Evolutionary conservation across 2,113 vertebrate species (phyloP), one percentile per base, ranked within the genome.

Genomic region (Lepus europaeus): DNA sequence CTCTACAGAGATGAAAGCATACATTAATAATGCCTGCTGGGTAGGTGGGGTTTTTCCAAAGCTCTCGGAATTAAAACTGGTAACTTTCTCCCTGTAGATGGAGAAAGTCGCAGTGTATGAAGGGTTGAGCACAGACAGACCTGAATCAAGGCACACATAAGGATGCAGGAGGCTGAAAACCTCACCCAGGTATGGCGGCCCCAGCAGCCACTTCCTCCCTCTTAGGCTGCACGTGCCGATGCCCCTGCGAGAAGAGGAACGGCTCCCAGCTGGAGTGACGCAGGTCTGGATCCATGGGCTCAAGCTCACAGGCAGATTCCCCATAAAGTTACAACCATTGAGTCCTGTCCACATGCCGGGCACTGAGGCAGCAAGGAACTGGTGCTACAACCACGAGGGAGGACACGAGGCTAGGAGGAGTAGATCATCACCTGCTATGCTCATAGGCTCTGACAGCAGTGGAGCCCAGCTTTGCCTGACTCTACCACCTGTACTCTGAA

Each of bases 21-120:
- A 85, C 96, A 96, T 94, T 94, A 83, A 69, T 90, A 79, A 93
- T 56, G 85, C 80, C 90, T 90, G 85, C 91, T 92, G 90, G 81
- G 69, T 27, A 91, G 90, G 81, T 89, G 87, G 93, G 88, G 73
- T 73, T 97, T 91, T 49, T 89, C 91, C 85, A 76, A 78, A 68
- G 51, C 88, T 90, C 88, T 39, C 73, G 31, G 87, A 74, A 56
- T 39, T 31, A 31, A 64, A 93, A 94, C 29, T 94, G 87, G 69
- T 96, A 93, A 91, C 87, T 53, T 96, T 91, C 68, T 92, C 92
- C 63, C n/a, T 9, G 0, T 0, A 73, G 73, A 72, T 0, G 16
- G 19, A 51, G 36, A 63, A 73, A 66, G 45, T 45, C 68, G 14
- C 31, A 13, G 39, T 9, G n/a, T 68, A 49, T 45, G 45, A 45